Base-by-base conservation (phyloP, 2,888 invertebrate genomes). In the Malacosoma neustria region DNA sequence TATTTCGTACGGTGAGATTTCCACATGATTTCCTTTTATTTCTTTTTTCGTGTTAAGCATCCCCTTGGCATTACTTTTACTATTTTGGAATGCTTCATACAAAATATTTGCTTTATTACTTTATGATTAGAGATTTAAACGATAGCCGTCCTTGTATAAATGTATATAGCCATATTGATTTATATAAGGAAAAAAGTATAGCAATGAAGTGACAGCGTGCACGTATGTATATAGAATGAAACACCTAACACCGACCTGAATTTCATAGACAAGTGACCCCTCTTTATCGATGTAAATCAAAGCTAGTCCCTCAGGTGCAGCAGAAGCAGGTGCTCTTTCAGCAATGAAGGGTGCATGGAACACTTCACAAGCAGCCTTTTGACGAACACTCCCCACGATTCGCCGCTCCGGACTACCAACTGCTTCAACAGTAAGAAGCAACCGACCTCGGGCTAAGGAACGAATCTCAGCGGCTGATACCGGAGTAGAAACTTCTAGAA, bases 221-320 rank as follows among this genome's bases (percentile, higher is more conserved):
- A n/a, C n/a, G n/a, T n/a, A n/a, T n/a, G n/a, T n/a, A n/a, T n/a
- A n/a, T n/a, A n/a, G n/a, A n/a, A n/a, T n/a, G n/a, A n/a, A n/a
- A n/a, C n/a, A n/a, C n/a, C 9, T 30, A 11, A 14, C 32, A 37
- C 38, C 54, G 58, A 89, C 82, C 72, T 89, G 90, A 39, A 94
- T 90, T 42, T 92, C 92, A 72, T 93, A 95, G 29, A 92, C 89
- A 38, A 95, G 79, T 0, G 92, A 91, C 3, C 95, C 94, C 40
- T 92, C 92, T 42, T 90, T 90, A 54, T 93, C 93, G 35, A 95
- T 86, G 51, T 92, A 94, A 35, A 93, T 87, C 90, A 94, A 90
- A 1, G 93, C 93, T 39, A 94, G 69, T 6, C 95, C 95, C 14
- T 86, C 89, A 43, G 89, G 87, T 51, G 65, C 84, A 43, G 57